phyloP scores from a whole-genome alignment of 2,113 vertebrate genomes.

The Xenopus laevis region DNA sequence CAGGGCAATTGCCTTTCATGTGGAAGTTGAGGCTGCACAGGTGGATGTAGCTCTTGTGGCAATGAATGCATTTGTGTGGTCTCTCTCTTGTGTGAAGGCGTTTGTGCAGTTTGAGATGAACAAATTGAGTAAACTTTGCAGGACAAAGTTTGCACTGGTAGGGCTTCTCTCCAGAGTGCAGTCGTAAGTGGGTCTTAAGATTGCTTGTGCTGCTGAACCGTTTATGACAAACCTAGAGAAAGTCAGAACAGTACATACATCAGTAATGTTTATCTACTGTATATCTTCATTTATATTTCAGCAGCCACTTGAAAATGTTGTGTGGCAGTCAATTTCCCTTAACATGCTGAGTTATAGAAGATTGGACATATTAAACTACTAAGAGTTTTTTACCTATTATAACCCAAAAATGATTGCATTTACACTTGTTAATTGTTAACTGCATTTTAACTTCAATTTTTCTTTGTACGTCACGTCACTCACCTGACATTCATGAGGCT shows the following conservation, averaged over 20 bases:
- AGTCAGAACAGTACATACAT: constrained; percentile 20
- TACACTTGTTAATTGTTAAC: too few species aligned
- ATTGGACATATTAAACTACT: too few species aligned
- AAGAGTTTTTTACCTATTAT: too few species aligned
- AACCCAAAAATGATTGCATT: too few species aligned
- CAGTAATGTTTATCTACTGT: too few species aligned
- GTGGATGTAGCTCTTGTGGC: constrained; percentile 97
- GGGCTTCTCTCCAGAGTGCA: constrained; percentile 96
- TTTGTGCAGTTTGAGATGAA: constrained; percentile 97
- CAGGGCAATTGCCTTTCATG: constrained; percentile 86
- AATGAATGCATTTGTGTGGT: constrained; percentile 91
- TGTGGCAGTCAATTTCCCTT: too few species aligned
- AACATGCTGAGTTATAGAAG: too few species aligned
- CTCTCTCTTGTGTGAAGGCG: constrained; percentile 92
- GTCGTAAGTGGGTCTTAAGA: constrained; percentile 93
- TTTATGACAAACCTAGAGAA: constrained; percentile 89
- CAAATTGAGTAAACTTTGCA: constrained; percentile 97
- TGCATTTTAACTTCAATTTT: too few species aligned
- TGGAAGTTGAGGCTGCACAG: constrained; percentile 91
- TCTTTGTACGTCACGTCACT: constrained; percentile 33
- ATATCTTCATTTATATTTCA: too few species aligned
- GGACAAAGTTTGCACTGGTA: constrained; percentile 98
- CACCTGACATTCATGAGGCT: constrained; percentile 97
- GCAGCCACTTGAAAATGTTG: too few species aligned
- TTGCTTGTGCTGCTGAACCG: constrained; percentile 99